Evolutionary conservation across 2,888 invertebrate species (phyloP), one percentile per base, ranked within the genome.

Genomic region (Drosophila flavopinicola): DNA sequence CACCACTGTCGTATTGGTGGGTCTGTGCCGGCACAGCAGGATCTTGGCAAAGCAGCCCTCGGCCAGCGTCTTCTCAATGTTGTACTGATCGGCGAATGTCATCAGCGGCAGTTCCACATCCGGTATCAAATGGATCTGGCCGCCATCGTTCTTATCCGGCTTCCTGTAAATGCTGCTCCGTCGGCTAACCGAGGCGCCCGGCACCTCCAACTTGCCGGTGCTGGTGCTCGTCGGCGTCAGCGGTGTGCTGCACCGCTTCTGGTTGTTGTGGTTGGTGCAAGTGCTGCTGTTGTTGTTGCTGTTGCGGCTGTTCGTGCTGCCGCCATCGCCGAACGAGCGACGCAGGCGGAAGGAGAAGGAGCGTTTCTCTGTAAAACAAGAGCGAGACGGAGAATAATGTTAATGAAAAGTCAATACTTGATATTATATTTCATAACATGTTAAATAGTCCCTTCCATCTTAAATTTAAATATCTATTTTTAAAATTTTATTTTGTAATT

Each of bases 21-120:
- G 91, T 9, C 92, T 90, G 80, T 93, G 93, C 1, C 89, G 92
- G 6, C 94, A 94, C 39, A 95, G 91, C 24, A 95, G 90, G 0
- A 95, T 93, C 78, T 93, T 93, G 3, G 95, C 94, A 87, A 94
- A 95, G 66, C 94, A 94, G 7, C 95, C 95, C 83, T 94, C 93
- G 9, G 94, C 94, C 23, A 95, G 90, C 1, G 93, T 93, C 78
- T 93, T 93, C 39, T 94, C 91, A 11, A 95, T 92, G 63, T 93
- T 93, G 89, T 95, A 95, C 88, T 94, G 94, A 70, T 93, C 92
- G 13, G 91, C 85, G 44, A 94, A 91, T 32, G 92, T 92, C 85
- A 93, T 88, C 66, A 93, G 89, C 3, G 92, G 92, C 47, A 93
- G 87, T 0, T 92, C 90, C 20, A 93, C 90, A 64, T 93, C 93